Base-by-base conservation (phyloP, 2,888 invertebrate genomes). In the Cacoxenus indagator region DNA sequence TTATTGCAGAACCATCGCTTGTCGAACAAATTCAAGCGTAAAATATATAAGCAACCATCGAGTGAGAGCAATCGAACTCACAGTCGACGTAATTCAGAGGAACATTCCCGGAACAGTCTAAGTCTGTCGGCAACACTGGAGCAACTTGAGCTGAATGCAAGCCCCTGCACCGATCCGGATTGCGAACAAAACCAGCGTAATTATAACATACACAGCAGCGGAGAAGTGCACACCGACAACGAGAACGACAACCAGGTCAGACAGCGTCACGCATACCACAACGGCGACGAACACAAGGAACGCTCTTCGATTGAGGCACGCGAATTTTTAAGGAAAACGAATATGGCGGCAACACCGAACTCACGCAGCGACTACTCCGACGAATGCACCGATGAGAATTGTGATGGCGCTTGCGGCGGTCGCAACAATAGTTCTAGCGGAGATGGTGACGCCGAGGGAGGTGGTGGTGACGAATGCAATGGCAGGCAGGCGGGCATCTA, bases 301-400 rank as follows among this genome's bases (percentile, higher is more conserved):
- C 37, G 45, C 17, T 8, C 37, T 26, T 84, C 83, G 43, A 81
- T 83, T 67, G 84, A 84, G 76, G 82, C 82, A 46, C 78, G 78
- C 62, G 81, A 84, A 73, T 78, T 77, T 67, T 76, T 83, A 69
- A 76, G 75, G 70, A 74, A 9, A 51, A 5, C 75, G 59, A 84
- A 80, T 76, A 86, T 82, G 84, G 78, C 77, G 67, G 76, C 81
- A 67, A 75, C 83, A 61, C 73, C 86, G 62, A 80, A 83, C 19
- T 74, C 75, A 6, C 80, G 78, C 43, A 77, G 82, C 29, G 83
- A 82, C 67, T 70, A 84, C 43, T 70, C 81, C 55, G 73, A 76
- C 62, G 78, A 81, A 65, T 87, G 86, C 72, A 83, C 77, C 54
- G 82, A 81, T 64, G 84, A 78, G 22, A 80, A 84, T 57, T 85